Evolutionary conservation across 1,140 invertebrate genomes (phyloP).

Genomic region (Cyclargus thomasi): DNA sequence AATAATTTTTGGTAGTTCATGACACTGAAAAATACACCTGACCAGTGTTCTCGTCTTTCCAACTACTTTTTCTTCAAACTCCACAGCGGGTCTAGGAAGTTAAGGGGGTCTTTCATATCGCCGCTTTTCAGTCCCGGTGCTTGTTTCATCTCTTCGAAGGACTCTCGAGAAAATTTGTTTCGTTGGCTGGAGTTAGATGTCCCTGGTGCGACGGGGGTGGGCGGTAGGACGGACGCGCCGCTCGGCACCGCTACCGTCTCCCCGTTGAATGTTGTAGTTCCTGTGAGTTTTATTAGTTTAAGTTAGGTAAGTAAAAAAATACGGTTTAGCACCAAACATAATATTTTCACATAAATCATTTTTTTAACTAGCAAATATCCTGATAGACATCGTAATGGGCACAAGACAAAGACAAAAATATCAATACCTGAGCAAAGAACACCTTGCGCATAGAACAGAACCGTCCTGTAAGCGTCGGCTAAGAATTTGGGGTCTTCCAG

Average conservation of each 20-base stretch:
- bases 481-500: slow-evolving; percentile 65
- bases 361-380: no score
- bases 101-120: slow-evolving; percentile 76
- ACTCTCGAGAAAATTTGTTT: slow-evolving; percentile 66
- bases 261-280: slow-evolving; percentile 64
- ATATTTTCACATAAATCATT: no score
- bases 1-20: no score
- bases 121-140: slow-evolving; percentile 65
- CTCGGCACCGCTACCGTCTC: slow-evolving; percentile 60
- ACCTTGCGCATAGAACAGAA: slow-evolving; percentile 66
- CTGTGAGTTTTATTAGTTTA: slow-evolving; percentile 27
- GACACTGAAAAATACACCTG: neutral
- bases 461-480: slow-evolving; percentile 62
- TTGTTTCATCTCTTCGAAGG: slow-evolving; percentile 73
- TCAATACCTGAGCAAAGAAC: slow-evolving; percentile 71
- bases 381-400: no score
- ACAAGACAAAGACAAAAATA: no score
- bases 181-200: slow-evolving; percentile 20
- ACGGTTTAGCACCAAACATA: no score
- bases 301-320: neutral
- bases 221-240: slow-evolving; percentile 49
- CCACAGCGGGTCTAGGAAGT: slow-evolving; percentile 77
- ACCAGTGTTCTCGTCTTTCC: slow-evolving; percentile 13
- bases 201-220: slow-evolving; percentile 28
- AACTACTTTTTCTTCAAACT: slow-evolving; percentile 73